These are phyloP conservation scores for Ardeotis arabs DNA, from an alignment of 2,113 vertebrate species.

Conservation along the genomic window DNA sequence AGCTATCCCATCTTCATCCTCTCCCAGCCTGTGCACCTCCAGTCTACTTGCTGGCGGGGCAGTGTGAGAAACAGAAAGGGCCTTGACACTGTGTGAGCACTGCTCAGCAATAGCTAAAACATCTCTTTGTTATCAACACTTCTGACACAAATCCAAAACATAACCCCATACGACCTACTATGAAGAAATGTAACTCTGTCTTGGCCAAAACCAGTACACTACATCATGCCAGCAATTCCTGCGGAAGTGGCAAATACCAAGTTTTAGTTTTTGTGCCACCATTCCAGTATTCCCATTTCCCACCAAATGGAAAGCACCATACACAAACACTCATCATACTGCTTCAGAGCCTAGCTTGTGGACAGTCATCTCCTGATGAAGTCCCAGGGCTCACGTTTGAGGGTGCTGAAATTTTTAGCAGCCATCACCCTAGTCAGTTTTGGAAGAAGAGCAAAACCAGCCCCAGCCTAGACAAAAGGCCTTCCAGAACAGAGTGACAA, in stretches of 20 bases:
- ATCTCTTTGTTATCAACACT: accelerated
- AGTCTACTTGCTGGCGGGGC: not conserved
- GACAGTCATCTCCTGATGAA: not conserved
- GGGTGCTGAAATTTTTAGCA: not conserved
- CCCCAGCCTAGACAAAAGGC: not conserved
- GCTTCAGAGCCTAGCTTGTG: not conserved
- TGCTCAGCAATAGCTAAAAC: not conserved
- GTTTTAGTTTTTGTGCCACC: not conserved
- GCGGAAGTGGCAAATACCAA: not conserved
- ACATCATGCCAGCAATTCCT: not conserved
- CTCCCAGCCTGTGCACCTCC: not conserved
- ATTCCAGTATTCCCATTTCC: not conserved
- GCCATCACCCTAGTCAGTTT: not conserved
- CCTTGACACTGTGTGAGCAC: not conserved
- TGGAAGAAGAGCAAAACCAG: not conserved
- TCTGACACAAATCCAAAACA: not conserved
- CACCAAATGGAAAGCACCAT: not conserved
- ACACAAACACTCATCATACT: accelerated
- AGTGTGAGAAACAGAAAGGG: not conserved
- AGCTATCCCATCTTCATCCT: not conserved
- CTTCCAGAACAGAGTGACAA: not conserved
- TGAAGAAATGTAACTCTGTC: not conserved
- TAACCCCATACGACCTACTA: not conserved
- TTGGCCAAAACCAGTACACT: not conserved
- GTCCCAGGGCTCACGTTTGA: not conserved